A percentile compares a stretch with the other conserved stretches of the same genome.
Conservation (phyloP, 1,140 invertebrate species). For the Anastrepha ludens region DNA sequence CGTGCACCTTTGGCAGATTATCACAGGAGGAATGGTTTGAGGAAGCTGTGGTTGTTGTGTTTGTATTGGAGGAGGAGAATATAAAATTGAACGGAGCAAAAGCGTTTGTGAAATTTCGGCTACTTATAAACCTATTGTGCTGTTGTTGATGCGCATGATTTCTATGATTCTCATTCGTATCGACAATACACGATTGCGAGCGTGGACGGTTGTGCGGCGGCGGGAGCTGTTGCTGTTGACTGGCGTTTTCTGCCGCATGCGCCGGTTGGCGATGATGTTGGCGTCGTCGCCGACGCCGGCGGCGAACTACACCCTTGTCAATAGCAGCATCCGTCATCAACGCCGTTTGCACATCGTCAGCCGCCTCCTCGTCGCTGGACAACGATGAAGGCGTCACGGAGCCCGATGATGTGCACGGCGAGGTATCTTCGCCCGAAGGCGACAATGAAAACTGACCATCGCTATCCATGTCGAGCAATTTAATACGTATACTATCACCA, state of each 20-base stretch:
- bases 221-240: slow-evolving; percentile 49
- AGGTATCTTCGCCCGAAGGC: slow-evolving; percentile 40
- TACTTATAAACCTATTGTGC: slow-evolving; percentile 48
- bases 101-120: slow-evolving; percentile 35
- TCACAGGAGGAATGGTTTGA: slow-evolving; percentile 71
- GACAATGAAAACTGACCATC: slow-evolving; percentile 63
- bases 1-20: slow-evolving; percentile 62
- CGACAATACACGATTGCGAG: slow-evolving; percentile 69
- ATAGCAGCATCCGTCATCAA: not conserved
- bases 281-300: slow-evolving; percentile 30
- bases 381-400: slow-evolving; percentile 43
- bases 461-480: slow-evolving; percentile 69
- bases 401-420: slow-evolving; percentile 40
- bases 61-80: slow-evolving; percentile 40
- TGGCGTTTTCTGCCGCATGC: not conserved
- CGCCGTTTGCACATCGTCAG: not conserved
- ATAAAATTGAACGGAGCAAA: slow-evolving; percentile 53
- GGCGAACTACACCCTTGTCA: slow-evolving; percentile 25
- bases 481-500: slow-evolving; percentile 72
- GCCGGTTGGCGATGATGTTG: slow-evolving; percentile 51
- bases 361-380: slow-evolving; percentile 61
- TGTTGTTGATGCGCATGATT: slow-evolving; percentile 62
- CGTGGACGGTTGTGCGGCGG: slow-evolving; percentile 59
- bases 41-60: slow-evolving; percentile 58
- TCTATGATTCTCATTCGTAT: slow-evolving; percentile 61